Evolutionary conservation across 2,888 invertebrate species (phyloP), one percentile per base, ranked within the genome.

Genomic region (Cremastinae sp.): DNA sequence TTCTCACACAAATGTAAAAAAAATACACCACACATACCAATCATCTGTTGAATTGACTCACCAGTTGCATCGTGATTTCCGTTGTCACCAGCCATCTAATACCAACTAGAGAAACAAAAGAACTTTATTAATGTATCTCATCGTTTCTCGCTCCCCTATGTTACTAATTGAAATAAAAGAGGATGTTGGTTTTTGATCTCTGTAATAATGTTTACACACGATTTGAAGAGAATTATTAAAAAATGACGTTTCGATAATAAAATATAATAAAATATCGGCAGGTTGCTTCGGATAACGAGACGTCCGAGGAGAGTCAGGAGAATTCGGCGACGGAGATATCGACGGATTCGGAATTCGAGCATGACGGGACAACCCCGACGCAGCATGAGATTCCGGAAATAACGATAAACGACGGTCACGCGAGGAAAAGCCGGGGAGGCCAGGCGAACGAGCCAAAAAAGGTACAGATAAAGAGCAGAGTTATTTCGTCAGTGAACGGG

Each of bases 271-370:
- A 78, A n/a, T 45, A 47, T 75, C 87, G 89, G 49, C 90, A 94
- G 94, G 92, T 94, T 83, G 93, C 93, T 81, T 93, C 93, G 74
- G 94, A 93, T 83, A 93, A 93, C 53, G 91, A 91, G 78, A 91
- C 92, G 78, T 93, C 93, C 82, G 93, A 94, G 84, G 93, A 94
- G 80, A 94, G 94, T 82, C 93, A 94, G 80, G 94, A 94, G 81
- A 96, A 96, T 84, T 96, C 96, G 5, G 96, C 96, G 1, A 97
- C 97, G 0, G 97, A 97, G 91, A 97, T 97, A 83, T 96, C 96
- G 56, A 97, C 97, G 0, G 97, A 97, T 90, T 97, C 97, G 22
- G 97, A 97, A 90, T 97, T 97, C 86, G 97, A 96, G 80, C 94
- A 96, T 79, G 96, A 96, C 85, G 95, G 94, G 66, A 90, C 91